These are phyloP conservation scores for Hormaphis cornu DNA, from an alignment of 1,140 invertebrate genomes.

Conservation along the genomic window DNA sequence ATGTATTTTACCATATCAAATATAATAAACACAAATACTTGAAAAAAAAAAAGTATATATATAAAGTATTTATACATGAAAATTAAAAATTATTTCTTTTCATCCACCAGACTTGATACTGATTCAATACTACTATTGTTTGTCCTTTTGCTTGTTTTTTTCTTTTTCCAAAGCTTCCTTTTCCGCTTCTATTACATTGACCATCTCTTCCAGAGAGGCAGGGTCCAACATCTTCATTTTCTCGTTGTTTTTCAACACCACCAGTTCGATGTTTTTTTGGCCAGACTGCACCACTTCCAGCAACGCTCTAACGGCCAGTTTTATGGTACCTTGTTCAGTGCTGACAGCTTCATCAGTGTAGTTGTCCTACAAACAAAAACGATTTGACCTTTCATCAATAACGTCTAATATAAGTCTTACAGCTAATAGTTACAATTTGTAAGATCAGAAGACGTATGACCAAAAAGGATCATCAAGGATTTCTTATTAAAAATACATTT, in stretches of 20 bases:
- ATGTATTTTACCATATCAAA: neutral
- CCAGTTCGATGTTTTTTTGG: conserved; percentile 96
- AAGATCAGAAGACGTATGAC: too few relatives aligned
- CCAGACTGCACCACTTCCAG: conserved; percentile 97
- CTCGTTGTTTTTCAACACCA: conserved; percentile 78
- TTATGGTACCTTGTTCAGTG: conserved; percentile 81
- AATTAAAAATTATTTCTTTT: neutral
- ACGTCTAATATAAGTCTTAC: too few relatives aligned
- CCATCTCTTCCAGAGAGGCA: conserved; percentile 19
- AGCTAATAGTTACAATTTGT: too few relatives aligned
- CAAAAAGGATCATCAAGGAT: too few relatives aligned
- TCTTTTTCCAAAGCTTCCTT: conserved; percentile 30
- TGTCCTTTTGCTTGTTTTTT: conserved; percentile 29
- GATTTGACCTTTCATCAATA: too few relatives aligned
- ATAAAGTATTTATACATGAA: neutral
- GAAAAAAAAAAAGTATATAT: neutral
- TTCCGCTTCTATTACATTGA: conserved; percentile 25
- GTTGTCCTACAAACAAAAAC: conserved; percentile 62
- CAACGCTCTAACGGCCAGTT: conserved; percentile 91
- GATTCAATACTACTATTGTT: conserved; percentile 14
- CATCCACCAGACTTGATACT: neutral
- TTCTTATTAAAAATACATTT: too few relatives aligned
- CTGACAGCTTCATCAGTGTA: conserved; percentile 78
- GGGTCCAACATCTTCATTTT: conserved; percentile 48
- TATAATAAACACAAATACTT: neutral